phyloP scores from a whole-genome alignment of 2,113 vertebrate genomes.

The Capreolus pygargus region DNA sequence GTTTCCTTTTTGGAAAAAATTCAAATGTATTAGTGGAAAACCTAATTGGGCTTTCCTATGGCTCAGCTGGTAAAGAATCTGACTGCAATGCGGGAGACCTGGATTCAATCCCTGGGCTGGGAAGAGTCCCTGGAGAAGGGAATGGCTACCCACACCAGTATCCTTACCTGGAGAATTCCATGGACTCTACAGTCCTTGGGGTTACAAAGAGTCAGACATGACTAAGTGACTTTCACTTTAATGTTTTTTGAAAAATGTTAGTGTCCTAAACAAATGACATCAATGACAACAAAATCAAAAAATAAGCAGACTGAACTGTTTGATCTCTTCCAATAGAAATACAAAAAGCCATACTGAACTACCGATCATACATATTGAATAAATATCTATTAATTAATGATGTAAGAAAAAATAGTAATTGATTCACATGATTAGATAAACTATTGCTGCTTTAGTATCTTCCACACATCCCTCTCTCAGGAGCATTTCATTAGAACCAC shows the following conservation, averaged over 20 bases:
- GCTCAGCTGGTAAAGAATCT: not conserved
- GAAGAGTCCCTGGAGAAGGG: not conserved
- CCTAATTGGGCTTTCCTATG: not conserved
- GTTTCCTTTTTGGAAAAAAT: not conserved
- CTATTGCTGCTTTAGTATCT: not conserved
- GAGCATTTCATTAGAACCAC: not conserved
- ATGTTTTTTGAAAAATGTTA: not conserved
- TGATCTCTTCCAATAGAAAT: not conserved
- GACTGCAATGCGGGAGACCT: rapidly evolving
- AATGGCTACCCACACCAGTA: not conserved
- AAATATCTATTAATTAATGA: not conserved
- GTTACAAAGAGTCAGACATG: not conserved
- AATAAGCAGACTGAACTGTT: not conserved
- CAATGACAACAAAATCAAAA: not conserved
- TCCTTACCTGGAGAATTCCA: not conserved
- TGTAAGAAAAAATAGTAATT: not conserved
- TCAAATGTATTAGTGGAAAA: not conserved
- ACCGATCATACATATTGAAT: not conserved
- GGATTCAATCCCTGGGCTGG: not conserved
- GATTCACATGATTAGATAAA: not conserved
- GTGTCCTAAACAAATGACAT: not conserved
- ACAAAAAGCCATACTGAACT: not conserved
- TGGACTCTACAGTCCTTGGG: not conserved
- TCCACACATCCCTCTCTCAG: not conserved
- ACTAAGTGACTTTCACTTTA: not conserved